Evolutionary conservation across 2,797 vertebrate species (phyloP), one percentile per base, ranked within the genome.

Genomic region (Natrix natrix): DNA sequence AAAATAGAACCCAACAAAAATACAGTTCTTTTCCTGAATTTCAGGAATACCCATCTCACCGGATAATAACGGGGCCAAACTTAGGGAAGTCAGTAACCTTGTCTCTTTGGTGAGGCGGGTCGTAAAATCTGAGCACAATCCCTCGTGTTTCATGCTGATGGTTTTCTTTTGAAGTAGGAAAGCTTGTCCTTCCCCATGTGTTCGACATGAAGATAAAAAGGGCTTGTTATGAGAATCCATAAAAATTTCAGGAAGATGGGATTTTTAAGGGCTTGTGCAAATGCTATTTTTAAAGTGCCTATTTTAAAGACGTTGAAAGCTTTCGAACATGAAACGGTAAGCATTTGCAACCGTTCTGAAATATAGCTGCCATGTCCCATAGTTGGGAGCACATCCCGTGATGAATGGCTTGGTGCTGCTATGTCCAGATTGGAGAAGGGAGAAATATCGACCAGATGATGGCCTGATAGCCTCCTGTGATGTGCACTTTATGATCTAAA

Each of bases 111-210:
- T 90, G 16, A 37, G 60, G 86, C 6, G 66, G 69, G 90, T 55
- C 91, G 54, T 16, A 48, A 93, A 95, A 94, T 10, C 61, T 57
- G 28, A 5, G n/a, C 94, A 93, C 93, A 92, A 94, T 89, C 12
- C 56, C 5, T 28, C 91, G 1, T 94, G 92, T 95, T 94, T 93
- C 61, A 93, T 43, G 87, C 0, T 1, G n/a, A 13, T 86, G 54
- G 88, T 93, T 91, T 95, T 57, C 88, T 94, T 78, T 92, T 78
- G 54, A 94, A 93, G 57, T 48, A 60, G 37, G 3, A 43, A 63
- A 86, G 32, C 66, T 83, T 43, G 16, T n/a, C 24, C 87, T 88
- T 83, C 86, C 43, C 78, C 92, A 94, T 48, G 43, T 83, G 28
- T 61, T 90, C 93, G 63, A 1, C 90, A 17, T 55, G 11, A 32